Conservation (phyloP, 2,113 vertebrate species). For the Pterocles burchelli region DNA sequence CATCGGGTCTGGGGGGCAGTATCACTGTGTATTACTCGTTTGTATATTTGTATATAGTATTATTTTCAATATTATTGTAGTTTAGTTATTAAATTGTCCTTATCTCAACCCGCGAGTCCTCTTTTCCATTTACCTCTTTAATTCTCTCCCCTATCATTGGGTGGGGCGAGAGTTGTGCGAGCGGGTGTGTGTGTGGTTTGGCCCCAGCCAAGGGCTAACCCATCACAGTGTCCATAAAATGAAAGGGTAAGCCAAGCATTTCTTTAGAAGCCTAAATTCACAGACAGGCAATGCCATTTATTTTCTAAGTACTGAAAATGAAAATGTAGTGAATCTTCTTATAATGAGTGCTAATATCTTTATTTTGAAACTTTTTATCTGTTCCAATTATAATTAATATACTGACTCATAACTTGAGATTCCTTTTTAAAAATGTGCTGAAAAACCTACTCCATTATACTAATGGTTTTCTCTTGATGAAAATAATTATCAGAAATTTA, state of each 20-base stretch:
- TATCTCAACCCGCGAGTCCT: too few relatives aligned
- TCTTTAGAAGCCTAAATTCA: background rate
- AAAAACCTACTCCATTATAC: constrained; percentile 12
- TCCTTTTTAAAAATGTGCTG: background rate
- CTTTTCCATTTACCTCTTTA: too few relatives aligned
- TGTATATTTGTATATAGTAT: too few relatives aligned
- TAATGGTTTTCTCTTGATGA: background rate
- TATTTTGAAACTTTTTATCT: constrained; percentile 30
- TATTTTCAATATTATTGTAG: too few relatives aligned
- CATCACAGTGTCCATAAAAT: background rate
- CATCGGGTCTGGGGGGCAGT: too few relatives aligned
- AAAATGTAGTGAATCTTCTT: background rate
- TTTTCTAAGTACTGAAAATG: background rate
- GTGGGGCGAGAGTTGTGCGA: too few relatives aligned
- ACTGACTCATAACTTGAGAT: background rate
- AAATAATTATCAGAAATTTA: background rate
- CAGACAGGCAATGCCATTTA: background rate
- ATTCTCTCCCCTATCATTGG: too few relatives aligned
- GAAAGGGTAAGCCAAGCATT: background rate
- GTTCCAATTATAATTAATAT: constrained; percentile 29
- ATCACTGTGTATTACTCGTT: too few relatives aligned
- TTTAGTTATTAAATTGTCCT: too few relatives aligned
- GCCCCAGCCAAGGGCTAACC: too few relatives aligned
- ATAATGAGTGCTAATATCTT: constrained; percentile 3
- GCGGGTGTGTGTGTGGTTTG: too few relatives aligned